Percentiles rank a stretch among this genome's conserved stretches.
phyloP scores from a whole-genome alignment of 1,140 invertebrate species.

The Aleiodes sp. region DNA sequence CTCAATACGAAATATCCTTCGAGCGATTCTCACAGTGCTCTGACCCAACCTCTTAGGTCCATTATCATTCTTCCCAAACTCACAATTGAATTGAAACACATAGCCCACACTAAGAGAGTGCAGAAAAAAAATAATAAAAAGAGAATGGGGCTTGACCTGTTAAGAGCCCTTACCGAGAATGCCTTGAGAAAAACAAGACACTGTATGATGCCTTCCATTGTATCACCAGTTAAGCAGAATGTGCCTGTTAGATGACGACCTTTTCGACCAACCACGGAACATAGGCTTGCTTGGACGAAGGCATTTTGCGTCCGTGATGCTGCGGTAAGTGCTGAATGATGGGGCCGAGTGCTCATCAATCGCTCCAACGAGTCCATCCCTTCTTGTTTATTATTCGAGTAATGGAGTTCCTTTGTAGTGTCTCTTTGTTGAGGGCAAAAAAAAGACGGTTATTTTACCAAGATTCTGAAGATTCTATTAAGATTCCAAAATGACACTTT shows the following conservation, averaged over 20 bases:
- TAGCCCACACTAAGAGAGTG: neutral
- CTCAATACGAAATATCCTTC: neutral
- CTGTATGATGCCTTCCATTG: slow-evolving; percentile 92
- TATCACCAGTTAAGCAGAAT: slow-evolving; percentile 87
- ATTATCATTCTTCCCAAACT: neutral
- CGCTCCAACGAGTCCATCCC: slow-evolving; percentile 82
- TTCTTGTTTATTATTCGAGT: slow-evolving; percentile 22
- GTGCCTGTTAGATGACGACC: slow-evolving; percentile 84
- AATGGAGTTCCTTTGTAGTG: neutral
- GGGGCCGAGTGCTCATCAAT: slow-evolving; percentile 74
- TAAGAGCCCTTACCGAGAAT: slow-evolving; percentile 79
- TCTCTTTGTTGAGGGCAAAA: neutral
- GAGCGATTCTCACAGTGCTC: neutral
- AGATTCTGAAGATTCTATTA: neutral
- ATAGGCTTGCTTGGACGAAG: slow-evolving; percentile 79
- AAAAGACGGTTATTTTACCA: neutral
- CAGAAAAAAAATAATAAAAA: neutral
- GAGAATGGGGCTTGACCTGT: neutral
- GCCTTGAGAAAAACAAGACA: slow-evolving; percentile 91
- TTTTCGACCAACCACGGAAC: slow-evolving; percentile 78
- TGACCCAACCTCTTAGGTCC: neutral
- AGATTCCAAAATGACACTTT: neutral
- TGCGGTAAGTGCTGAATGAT: slow-evolving; percentile 72
- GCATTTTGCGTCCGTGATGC: slow-evolving; percentile 72
- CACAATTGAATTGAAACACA: neutral